These are phyloP conservation scores for Psylliodes chrysocephalus DNA, from an alignment of 2,888 invertebrate species.

Conservation along the genomic window DNA sequence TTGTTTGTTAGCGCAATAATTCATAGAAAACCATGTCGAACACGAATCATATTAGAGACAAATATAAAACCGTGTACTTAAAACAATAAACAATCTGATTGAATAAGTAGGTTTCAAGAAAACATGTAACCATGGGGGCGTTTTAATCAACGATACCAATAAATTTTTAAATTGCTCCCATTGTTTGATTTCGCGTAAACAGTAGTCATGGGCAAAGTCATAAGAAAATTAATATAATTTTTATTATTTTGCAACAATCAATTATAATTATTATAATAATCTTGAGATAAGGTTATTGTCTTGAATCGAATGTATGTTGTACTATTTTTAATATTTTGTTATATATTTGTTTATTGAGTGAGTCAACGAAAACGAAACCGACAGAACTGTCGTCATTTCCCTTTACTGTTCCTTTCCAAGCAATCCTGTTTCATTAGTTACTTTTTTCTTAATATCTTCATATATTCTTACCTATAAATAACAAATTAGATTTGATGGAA, in stretches of 20 bases:
- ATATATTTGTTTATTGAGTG: too few species aligned
- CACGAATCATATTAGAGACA: conserved; percentile 2
- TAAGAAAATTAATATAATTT: not conserved
- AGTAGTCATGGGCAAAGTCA: not conserved
- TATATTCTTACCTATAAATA: too few species aligned
- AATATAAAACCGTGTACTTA: not conserved
- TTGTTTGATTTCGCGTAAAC: not conserved
- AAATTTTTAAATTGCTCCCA: conserved; percentile 1
- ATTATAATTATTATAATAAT: not conserved
- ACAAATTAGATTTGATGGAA: too few species aligned
- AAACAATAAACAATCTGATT: not conserved
- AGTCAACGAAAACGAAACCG: too few species aligned
- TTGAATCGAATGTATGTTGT: too few species aligned
- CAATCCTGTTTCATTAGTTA: too few species aligned
- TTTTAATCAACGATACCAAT: not conserved
- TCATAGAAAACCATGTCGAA: not conserved
- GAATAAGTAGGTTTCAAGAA: not conserved
- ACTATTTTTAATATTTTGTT: too few species aligned
- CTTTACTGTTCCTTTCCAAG: too few species aligned
- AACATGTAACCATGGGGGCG: not conserved
- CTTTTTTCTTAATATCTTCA: too few species aligned
- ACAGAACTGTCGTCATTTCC: too few species aligned
- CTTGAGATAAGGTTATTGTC: not conserved
- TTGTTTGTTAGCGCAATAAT: not conserved
- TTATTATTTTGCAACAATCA: not conserved